A percentile compares a stretch with the other conserved stretches of the same genome.
Conservation (phyloP, 2,113 vertebrate species). For the Rhodinocichla rosea region DNA sequence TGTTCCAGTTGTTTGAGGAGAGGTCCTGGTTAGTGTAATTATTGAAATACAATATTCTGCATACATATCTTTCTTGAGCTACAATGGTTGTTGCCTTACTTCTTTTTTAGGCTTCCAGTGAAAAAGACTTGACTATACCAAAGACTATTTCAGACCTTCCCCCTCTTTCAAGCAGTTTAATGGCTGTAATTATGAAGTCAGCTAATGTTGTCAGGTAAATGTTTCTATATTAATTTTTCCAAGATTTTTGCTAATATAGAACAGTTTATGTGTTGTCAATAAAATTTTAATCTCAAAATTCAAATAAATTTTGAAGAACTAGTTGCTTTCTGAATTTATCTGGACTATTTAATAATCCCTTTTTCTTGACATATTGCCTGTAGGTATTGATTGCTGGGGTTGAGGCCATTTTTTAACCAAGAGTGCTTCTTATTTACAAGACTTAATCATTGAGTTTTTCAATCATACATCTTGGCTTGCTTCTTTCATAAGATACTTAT, state of each 20-base stretch:
- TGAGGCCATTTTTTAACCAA: background rate
- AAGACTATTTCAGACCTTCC: conserved; percentile 81
- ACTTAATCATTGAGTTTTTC: background rate
- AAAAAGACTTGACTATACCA: conserved; percentile 72
- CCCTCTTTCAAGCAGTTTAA: conserved; percentile 80
- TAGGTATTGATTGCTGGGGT: background rate
- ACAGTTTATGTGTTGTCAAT: background rate
- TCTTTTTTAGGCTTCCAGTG: conserved; percentile 59
- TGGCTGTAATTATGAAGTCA: conserved; percentile 79
- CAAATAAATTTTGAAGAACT: background rate
- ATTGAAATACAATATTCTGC: background rate
- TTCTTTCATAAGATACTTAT: background rate
- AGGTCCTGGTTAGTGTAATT: background rate
- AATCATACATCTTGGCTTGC: background rate
- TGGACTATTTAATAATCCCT: background rate
- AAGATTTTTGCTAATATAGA: background rate
- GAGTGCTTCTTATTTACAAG: background rate
- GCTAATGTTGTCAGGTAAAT: conserved; percentile 79
- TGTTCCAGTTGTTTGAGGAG: background rate
- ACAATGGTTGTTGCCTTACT: background rate
- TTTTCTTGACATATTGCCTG: background rate
- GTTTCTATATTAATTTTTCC: background rate
- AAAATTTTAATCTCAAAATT: background rate
- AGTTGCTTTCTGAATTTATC: background rate
- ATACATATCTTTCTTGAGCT: background rate